Evolutionary conservation across 37 sponge, comb jelly and placozoan genomes (phyloP).

Genomic region (Petrosia ficiformis): DNA sequence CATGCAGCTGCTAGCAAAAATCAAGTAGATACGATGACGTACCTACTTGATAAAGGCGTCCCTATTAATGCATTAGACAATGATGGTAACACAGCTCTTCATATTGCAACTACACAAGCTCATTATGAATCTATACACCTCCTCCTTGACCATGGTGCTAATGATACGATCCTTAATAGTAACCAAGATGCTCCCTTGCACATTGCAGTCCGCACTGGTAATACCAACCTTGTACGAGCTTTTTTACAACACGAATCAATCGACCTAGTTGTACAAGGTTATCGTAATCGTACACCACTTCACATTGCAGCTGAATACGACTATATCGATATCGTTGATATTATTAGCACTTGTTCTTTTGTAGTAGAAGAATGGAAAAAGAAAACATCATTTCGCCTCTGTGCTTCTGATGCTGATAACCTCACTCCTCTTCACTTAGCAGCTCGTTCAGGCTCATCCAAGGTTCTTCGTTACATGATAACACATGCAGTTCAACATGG

Average conservation of each 20-base stretch:
- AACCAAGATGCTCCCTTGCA: slow-evolving; percentile 60
- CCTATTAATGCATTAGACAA: slow-evolving; percentile 52
- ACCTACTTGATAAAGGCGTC: slow-evolving; percentile 63
- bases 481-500: slow-evolving; percentile 33
- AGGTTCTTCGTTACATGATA: slow-evolving; percentile 56
- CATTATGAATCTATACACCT: slow-evolving; percentile 32
- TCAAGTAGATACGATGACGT: slow-evolving; percentile 52
- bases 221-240: slow-evolving; percentile 29
- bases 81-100: slow-evolving; percentile 82
- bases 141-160: slow-evolving; percentile 49
- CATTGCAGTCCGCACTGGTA: slow-evolving; percentile 46
- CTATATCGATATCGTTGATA: slow-evolving; percentile 38
- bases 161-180: slow-evolving; percentile 48
- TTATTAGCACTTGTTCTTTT: neutral
- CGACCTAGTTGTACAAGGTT: slow-evolving; percentile 31
- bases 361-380: slow-evolving; percentile 2
- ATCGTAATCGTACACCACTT: slow-evolving; percentile 58
- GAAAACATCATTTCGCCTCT: slow-evolving; percentile 43
- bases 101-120: slow-evolving; percentile 47
- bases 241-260: slow-evolving; percentile 34
- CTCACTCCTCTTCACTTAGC: slow-evolving; percentile 73
- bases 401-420: slow-evolving; percentile 65
- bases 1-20: slow-evolving; percentile 56
- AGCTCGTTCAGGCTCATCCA: slow-evolving; percentile 64
- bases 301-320: slow-evolving; percentile 74